Percentiles rank a stretch among this genome's conserved stretches.
phyloP scores from a whole-genome alignment of 2,113 vertebrate species.

The Myodes glareolus region DNA sequence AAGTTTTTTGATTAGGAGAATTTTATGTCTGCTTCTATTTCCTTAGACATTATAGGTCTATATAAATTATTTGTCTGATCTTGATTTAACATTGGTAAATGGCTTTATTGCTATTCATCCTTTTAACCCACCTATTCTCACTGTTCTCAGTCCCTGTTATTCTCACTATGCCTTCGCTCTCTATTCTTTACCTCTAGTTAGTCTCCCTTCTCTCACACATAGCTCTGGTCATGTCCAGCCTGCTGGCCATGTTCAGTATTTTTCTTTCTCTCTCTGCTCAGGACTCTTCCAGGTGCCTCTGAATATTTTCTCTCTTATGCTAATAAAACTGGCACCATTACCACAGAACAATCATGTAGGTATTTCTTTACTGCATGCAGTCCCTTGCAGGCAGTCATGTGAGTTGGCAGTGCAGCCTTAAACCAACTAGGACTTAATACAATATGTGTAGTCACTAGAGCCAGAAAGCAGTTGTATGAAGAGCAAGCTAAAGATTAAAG shows the following conservation, averaged over 20 bases:
- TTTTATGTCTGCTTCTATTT: background rate
- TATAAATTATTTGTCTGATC: background rate
- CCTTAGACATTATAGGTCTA: background rate
- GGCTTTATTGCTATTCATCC: background rate
- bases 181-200: background rate
- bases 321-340: background rate
- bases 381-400: background rate
- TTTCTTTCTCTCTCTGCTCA: background rate
- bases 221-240: background rate
- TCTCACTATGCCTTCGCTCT: background rate
- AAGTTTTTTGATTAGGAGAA: background rate
- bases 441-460: background rate
- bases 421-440: background rate
- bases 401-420: background rate
- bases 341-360: background rate
- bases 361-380: background rate
- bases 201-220: background rate
- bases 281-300: background rate
- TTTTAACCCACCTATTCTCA: background rate
- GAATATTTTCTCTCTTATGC: background rate
- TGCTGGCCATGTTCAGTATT: background rate
- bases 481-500: constrained; percentile 6
- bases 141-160: background rate
- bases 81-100: background rate
- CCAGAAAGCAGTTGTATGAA: background rate